phyloP scores from a whole-genome alignment of 1,140 invertebrate species.

The Scaptomyza graminum region DNA sequence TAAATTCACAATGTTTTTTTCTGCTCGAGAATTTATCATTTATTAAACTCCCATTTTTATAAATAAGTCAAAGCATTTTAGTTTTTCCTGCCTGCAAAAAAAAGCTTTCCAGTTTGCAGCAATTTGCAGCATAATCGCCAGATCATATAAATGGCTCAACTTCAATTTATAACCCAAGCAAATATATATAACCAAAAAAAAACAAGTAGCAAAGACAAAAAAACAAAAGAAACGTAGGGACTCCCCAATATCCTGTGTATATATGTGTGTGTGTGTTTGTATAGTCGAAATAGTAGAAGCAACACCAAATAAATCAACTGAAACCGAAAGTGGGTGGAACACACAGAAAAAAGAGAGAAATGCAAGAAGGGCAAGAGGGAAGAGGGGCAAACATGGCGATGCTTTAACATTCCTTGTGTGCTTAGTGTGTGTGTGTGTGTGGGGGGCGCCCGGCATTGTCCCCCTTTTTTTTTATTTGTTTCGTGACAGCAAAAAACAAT shows the following conservation, averaged over 20 bases:
- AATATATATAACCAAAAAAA: constrained; percentile 52
- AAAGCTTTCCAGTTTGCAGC: constrained; percentile 17
- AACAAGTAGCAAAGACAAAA: neutral
- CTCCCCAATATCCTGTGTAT: constrained; percentile 46
- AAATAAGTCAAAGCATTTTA: constrained; percentile 10
- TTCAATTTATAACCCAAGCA: constrained; percentile 74
- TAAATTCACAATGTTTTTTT: neutral
- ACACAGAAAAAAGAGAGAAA: neutral
- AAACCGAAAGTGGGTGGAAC: constrained; percentile 51
- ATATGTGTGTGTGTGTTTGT: neutral
- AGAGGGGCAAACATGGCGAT: constrained; percentile 33
- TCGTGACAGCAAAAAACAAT: constrained; percentile 45
- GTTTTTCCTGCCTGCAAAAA: constrained; percentile 6
- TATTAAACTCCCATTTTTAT: neutral
- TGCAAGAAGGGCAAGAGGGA: no score
- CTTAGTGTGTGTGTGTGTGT: constrained; percentile 1
- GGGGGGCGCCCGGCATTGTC: constrained; percentile 21
- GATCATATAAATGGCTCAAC: constrained; percentile 77
- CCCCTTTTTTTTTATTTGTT: constrained; percentile 24
- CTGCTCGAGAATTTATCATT: neutral
- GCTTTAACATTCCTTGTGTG: constrained; percentile 30
- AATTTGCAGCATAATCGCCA: constrained; percentile 73
- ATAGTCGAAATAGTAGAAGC: constrained; percentile 38
- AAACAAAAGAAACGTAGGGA: constrained; percentile 25
- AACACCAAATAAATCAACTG: constrained; percentile 76